phyloP scores from a whole-genome alignment of 2,113 vertebrate genomes.

The Diadophis punctatus region DNA sequence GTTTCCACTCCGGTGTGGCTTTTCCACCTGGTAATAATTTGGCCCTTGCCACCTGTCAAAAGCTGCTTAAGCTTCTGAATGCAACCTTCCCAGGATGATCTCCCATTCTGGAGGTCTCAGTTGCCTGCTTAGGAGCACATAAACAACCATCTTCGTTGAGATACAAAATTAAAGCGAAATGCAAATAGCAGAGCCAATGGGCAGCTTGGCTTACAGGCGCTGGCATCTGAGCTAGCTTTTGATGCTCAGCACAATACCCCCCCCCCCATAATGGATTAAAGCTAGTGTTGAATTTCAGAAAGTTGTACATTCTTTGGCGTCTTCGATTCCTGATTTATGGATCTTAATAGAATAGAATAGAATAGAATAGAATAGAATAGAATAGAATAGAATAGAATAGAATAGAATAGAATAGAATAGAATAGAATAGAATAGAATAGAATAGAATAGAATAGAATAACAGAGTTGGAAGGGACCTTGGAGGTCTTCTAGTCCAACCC shows the following conservation, averaged over 20 bases:
- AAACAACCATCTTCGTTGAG: neutral
- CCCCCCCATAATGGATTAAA: fast-evolving
- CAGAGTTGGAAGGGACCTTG: too few relatives aligned
- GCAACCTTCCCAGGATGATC: neutral
- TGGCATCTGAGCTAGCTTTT: neutral
- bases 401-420: too few relatives aligned
- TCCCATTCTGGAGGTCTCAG: neutral
- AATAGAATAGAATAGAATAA: too few relatives aligned
- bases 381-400: too few relatives aligned
- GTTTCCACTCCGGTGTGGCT: neutral
- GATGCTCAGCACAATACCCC: neutral
- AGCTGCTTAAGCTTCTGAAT: neutral
- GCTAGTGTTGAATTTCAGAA: neutral
- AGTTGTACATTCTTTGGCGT: neutral
- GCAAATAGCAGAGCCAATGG: neutral
- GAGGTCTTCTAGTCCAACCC: too few relatives aligned
- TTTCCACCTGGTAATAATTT: neutral
- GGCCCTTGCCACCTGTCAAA: neutral
- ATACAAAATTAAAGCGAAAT: neutral
- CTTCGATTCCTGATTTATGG: too few relatives aligned
- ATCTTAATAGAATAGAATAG: too few relatives aligned
- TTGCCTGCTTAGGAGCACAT: neutral
- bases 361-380: too few relatives aligned
- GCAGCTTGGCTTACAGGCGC: slow-evolving; percentile 1
- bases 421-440: too few relatives aligned